Conservation (phyloP, 2,113 vertebrate genomes). For the Hassar affinis region DNA sequence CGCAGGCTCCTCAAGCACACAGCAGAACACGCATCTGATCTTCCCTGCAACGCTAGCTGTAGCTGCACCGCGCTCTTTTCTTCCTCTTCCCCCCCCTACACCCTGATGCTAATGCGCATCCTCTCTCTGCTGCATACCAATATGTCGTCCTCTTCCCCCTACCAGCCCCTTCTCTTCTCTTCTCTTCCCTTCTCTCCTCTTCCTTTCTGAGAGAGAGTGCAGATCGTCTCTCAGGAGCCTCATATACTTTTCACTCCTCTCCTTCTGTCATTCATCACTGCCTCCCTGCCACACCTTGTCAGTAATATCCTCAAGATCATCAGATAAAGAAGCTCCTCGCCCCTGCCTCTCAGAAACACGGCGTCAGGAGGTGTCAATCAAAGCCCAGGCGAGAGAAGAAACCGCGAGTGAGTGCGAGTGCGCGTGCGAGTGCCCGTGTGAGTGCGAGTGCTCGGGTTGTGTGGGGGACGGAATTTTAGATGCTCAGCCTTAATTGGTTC, state of each 20-base stretch:
- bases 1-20: not conserved
- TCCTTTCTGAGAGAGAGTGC: constrained; percentile 38
- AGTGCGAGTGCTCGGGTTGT: constrained; percentile 55
- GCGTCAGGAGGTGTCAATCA: not conserved
- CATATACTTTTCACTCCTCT: not conserved
- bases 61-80: constrained; percentile 33
- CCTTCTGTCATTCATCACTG: constrained; percentile 10
- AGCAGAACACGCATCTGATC: constrained; percentile 65
- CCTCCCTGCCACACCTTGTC: not conserved
- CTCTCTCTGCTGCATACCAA: constrained; percentile 75
- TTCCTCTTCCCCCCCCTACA: constrained; percentile 15
- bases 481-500: constrained; percentile 71
- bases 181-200: constrained; percentile 39
- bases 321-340: not conserved
- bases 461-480: constrained; percentile 70
- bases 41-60: not conserved
- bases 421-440: too few relatives aligned
- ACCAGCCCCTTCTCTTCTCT: constrained; percentile 57
- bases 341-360: not conserved
- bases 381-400: not conserved
- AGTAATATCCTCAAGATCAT: not conserved
- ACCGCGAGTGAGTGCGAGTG: not conserved
- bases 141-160: constrained; percentile 57
- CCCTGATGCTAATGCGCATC: constrained; percentile 75
- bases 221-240: constrained; percentile 59